Base-by-base conservation (phyloP, 2,113 vertebrate genomes). In the Ia io region DNA sequence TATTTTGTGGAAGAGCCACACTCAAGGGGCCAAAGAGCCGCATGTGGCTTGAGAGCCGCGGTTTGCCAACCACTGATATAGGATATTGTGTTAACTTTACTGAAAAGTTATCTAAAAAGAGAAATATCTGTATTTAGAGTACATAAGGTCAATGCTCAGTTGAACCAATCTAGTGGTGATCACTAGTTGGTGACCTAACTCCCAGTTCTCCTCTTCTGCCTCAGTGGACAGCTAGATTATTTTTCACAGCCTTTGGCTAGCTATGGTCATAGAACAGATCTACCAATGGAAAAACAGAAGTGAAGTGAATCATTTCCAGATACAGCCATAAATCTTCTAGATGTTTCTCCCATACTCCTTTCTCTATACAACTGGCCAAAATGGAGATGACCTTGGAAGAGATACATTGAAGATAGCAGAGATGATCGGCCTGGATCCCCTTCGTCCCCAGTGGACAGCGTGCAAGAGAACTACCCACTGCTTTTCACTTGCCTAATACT, bases 71-170 rank as follows among this genome's bases (percentile, higher is more conserved):
- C n/a, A n/a, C n/a, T 73, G 51, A 22, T 28, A 32, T 32, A 3
- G 25, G 10, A 3, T 16, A 7, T 13, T 23, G 3, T 35, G 22
- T 85, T 70, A 86, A 79, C 12, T 35, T 12, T 16, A 30, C 35
- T n/a, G 17, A 44, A 78, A 59, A 85, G 35, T 74, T 30, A 56
- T 25, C 47, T 32, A 69, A 71, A 53, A 61, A 9, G 10, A 53
- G 73, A 51, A 44, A 10, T 17, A 76, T 53, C 5, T 35, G 10
- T 28, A 20, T 22, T 11, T 51, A 56, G 22, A 13, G 6, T n/a
- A 0, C 2, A 11, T 2, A 23, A 23, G 42, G 70, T 20, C 44
- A 28, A 35, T 9, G 37, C 1, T 70, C 28, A 18, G 10, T 0
- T 87, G 74, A 80, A 12, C 13, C 44, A 37, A 51, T 17, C 30